Base-by-base conservation (phyloP, 2,113 vertebrate genomes). In the Hydropotes inermis region DNA sequence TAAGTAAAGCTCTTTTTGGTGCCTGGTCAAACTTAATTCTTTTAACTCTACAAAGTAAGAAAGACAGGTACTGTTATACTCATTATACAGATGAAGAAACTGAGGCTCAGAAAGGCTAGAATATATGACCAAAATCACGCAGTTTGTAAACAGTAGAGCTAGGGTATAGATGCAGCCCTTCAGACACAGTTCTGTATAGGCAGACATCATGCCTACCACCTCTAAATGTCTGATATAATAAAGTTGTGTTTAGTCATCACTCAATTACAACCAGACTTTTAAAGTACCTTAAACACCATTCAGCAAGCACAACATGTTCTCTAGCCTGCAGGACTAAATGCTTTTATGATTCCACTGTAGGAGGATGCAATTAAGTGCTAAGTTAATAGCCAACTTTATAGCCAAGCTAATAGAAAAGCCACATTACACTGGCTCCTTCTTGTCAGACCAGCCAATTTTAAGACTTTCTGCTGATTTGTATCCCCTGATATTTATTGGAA, bases 351-450 rank as follows among this genome's bases (percentile, higher is more conserved):
- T 94, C 55, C 67, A 82, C 39, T 64, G 79, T 86, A 81, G 93
- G 78, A 97, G 93, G 82, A 79, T 86, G 61, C 83, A 98, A 97
- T 98, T 98, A 98, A 97, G 25, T 86, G 50, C 43, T 83, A 85
- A 87, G 97, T 97, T 97, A 98, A 98, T 98, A 96, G 95, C 91
- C 96, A 97, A 97, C 97, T 98, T 98, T 98, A 97, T 97, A 74
- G 95, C 61, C 64, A 84, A 84, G 57, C 87, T 97, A 97, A 97
- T 97, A 96, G 97, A 94, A 96, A 97, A 97, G 88, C 70, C 97
- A 97, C 87, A 84, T 89, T 67, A 91, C 60, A 94, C 94, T 87
- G 95, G 91, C 96, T 97, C 82, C 11, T 1, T 89, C 93, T 95
- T 97, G 93, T 96, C 94, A 97, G 85, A 54, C 55, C 70, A 97